Percentiles rank a stretch among this genome's conserved stretches.
Evolutionary conservation across 2,797 vertebrate genomes (phyloP).

Genomic region (Tarsius wallacei): DNA sequence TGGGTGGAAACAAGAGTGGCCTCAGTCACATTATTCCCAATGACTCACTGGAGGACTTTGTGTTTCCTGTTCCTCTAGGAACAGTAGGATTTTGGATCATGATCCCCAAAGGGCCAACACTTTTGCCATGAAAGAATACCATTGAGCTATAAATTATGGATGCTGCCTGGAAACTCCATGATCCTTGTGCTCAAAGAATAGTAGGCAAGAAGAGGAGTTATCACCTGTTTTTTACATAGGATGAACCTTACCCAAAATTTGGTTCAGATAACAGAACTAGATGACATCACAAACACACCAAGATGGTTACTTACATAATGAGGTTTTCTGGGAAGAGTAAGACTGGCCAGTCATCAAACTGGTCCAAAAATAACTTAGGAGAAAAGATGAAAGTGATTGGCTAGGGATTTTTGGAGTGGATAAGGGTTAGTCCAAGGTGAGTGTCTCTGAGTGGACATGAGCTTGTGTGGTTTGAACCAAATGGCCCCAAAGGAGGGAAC

Average conservation of each 20-base stretch:
- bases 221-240: background rate
- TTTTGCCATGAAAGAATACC: background rate
- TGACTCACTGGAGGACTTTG: background rate
- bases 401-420: background rate
- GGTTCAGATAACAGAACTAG: background rate
- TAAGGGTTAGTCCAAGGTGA: background rate
- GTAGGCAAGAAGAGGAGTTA: background rate
- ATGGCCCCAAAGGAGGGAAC: background rate
- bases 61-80: background rate
- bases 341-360: background rate
- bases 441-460: background rate
- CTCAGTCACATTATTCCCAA: background rate
- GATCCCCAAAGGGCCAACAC: background rate
- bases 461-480: background rate
- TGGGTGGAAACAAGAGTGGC: background rate
- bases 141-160: background rate
- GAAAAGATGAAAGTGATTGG: background rate
- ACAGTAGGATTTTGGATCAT: background rate
- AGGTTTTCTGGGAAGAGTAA: background rate
- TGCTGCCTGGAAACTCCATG: background rate
- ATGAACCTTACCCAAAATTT: background rate
- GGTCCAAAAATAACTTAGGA: background rate
- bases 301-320: background rate
- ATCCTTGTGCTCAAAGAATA: background rate
- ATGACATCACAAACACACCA: background rate